Percentiles rank a stretch among this genome's conserved stretches.
Conservation (phyloP, 2,797 vertebrate genomes). For the Alca torda region DNA sequence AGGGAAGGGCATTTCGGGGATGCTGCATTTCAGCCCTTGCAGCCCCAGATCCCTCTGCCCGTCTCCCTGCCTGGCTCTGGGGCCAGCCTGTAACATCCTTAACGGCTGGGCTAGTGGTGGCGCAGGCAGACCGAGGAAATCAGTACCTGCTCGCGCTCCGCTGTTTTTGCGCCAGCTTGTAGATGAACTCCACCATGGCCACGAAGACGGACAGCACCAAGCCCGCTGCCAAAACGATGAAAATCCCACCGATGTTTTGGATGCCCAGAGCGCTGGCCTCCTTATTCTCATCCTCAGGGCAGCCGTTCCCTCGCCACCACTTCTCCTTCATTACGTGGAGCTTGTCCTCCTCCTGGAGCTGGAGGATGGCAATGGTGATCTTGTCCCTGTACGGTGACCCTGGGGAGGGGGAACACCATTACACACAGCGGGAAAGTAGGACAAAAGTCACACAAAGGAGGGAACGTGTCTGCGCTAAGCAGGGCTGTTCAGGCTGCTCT, state of each 20-base stretch:
- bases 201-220: constrained; percentile 95
- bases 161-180: constrained; percentile 93
- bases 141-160: constrained; percentile 92
- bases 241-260: constrained; percentile 97
- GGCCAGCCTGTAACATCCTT: background rate
- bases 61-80: background rate
- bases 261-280: constrained; percentile 95
- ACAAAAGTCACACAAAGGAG: background rate
- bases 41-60: background rate
- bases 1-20: background rate
- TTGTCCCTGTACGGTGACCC: constrained; percentile 98
- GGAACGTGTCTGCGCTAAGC: rapidly evolving
- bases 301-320: constrained; percentile 95
- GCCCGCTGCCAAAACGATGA: constrained; percentile 95
- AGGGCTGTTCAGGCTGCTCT: background rate
- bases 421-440: background rate
- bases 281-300: constrained; percentile 90
- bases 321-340: constrained; percentile 96
- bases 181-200: constrained; percentile 96
- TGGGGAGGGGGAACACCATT: constrained; percentile 7
- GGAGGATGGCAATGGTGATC: constrained; percentile 96
- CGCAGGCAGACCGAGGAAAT: background rate
- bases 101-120: rapidly evolving
- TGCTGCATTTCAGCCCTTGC: background rate
- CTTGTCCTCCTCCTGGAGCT: constrained; percentile 95